Conservation (phyloP, 1,140 invertebrate genomes). For the Matsumurasca onukii region DNA sequence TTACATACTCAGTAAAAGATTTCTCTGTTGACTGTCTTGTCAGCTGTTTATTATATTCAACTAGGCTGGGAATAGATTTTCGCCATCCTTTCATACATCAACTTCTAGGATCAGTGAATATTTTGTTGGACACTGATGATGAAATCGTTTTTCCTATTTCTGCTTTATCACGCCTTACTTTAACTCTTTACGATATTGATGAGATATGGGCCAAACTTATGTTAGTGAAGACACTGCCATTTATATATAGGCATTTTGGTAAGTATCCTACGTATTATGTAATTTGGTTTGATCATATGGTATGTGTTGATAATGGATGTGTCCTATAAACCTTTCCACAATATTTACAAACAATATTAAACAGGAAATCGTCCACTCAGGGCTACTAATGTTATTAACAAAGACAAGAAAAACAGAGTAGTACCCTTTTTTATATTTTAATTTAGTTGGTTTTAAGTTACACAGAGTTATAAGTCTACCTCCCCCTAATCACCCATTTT, state of each 20-base stretch:
- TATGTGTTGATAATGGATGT: too few relatives aligned
- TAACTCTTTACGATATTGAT: background rate
- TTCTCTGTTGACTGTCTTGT: background rate
- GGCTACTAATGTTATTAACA: too few relatives aligned
- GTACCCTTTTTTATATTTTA: too few relatives aligned
- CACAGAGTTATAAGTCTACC: too few relatives aligned
- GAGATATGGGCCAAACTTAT: conserved; percentile 10
- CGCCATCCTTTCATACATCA: background rate
- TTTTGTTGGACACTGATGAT: background rate
- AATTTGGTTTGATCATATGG: background rate
- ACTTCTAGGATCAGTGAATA: background rate
- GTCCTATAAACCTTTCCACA: too few relatives aligned
- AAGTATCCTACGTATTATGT: background rate
- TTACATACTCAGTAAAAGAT: background rate
- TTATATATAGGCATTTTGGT: conserved; percentile 14
- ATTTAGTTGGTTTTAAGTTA: too few relatives aligned
- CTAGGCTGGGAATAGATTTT: background rate
- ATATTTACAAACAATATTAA: too few relatives aligned
- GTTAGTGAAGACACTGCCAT: conserved; percentile 9
- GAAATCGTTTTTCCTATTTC: background rate
- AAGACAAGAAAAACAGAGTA: too few relatives aligned
- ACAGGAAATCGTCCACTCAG: too few relatives aligned
- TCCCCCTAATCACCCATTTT: too few relatives aligned
- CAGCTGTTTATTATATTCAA: conserved; percentile 4
- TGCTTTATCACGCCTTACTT: conserved; percentile 13